Percentiles rank a stretch among this genome's conserved stretches.
phyloP scores from a whole-genome alignment of 2,113 vertebrate genomes.

The Scortum barcoo region DNA sequence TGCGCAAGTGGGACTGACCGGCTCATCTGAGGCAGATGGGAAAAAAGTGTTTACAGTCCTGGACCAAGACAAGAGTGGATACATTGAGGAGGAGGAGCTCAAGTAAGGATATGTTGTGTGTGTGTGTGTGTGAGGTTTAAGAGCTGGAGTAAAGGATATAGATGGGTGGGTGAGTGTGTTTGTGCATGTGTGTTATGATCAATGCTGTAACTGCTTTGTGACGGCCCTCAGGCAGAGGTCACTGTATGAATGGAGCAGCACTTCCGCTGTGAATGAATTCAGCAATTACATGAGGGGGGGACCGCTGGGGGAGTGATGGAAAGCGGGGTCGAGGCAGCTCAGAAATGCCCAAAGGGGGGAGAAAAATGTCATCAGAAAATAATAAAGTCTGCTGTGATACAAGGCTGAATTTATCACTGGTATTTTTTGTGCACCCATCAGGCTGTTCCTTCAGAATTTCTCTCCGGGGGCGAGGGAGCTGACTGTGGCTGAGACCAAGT shows the following conservation, averaged over 20 bases:
- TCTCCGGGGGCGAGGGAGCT: conserved; percentile 77
- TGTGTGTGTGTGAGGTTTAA: conserved; percentile 11
- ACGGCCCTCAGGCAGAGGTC: conserved; percentile 36
- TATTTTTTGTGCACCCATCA: conserved; percentile 47
- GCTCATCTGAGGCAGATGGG: conserved; percentile 67
- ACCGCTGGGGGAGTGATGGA: background rate
- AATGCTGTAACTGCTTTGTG: conserved; percentile 3
- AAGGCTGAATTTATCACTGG: conserved; percentile 3
- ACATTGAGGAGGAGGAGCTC: conserved; percentile 86
- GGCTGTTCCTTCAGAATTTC: conserved; percentile 87
- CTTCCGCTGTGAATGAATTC: conserved; percentile 21
- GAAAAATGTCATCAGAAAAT: conserved; percentile 18
- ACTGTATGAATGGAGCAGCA: conserved; percentile 49
- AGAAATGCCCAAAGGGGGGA: conserved; percentile 2
- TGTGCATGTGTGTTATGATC: conserved; percentile 23
- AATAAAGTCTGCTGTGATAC: conserved; percentile 5
- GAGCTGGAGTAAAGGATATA: background rate
- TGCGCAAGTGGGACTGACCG: conserved; percentile 79
- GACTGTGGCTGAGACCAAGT: conserved; percentile 83
- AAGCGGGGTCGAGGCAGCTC: background rate
- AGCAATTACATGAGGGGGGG: conserved; percentile 6
- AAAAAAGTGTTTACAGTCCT: conserved; percentile 80
- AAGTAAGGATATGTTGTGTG: conserved; percentile 76
- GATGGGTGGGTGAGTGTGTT: background rate
- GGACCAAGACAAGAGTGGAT: conserved; percentile 85